Conservation (phyloP, 2,113 vertebrate genomes). For the Grallaria varia region DNA sequence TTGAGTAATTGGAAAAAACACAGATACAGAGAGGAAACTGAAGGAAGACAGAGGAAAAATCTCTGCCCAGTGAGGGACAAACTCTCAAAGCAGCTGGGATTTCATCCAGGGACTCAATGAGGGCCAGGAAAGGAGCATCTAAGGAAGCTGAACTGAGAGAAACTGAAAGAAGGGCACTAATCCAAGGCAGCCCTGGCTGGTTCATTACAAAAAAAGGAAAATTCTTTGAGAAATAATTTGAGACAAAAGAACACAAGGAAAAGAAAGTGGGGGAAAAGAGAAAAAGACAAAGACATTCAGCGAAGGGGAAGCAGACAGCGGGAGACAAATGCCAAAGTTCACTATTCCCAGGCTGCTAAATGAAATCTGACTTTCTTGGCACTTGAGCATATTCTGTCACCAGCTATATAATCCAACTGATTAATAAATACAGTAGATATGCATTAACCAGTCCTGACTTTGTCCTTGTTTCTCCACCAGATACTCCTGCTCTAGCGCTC, state of each 20-base stretch:
- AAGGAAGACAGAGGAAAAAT: constrained; percentile 50
- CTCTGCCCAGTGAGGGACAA: constrained; percentile 44
- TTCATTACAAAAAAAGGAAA: neutral
- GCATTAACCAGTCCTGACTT: constrained; percentile 54
- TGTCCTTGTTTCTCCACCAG: constrained; percentile 12
- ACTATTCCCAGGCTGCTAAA: constrained; percentile 45
- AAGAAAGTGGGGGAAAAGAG: neutral
- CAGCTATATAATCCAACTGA: constrained; percentile 49
- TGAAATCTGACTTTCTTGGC: constrained; percentile 61
- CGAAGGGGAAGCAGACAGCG: neutral
- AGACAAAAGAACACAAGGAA: constrained; percentile 10
- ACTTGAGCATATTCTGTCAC: constrained; percentile 59
- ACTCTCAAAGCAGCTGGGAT: constrained; percentile 53
- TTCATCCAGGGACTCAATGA: constrained; percentile 14
- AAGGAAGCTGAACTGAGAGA: constrained; percentile 18
- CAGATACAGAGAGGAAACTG: constrained; percentile 38
- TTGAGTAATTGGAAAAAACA: constrained; percentile 57
- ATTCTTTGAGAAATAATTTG: neutral
- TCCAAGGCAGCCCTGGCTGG: neutral
- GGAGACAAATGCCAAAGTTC: constrained; percentile 55
- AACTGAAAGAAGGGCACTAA: constrained; percentile 9
- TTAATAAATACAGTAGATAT: constrained; percentile 53
- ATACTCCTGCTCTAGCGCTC: neutral
- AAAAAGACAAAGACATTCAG: constrained; percentile 40
- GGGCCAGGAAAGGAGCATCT: constrained; percentile 61